Evolutionary conservation across 2,888 invertebrate species (phyloP).

Genomic region (Cremastobaeus sp.): DNA sequence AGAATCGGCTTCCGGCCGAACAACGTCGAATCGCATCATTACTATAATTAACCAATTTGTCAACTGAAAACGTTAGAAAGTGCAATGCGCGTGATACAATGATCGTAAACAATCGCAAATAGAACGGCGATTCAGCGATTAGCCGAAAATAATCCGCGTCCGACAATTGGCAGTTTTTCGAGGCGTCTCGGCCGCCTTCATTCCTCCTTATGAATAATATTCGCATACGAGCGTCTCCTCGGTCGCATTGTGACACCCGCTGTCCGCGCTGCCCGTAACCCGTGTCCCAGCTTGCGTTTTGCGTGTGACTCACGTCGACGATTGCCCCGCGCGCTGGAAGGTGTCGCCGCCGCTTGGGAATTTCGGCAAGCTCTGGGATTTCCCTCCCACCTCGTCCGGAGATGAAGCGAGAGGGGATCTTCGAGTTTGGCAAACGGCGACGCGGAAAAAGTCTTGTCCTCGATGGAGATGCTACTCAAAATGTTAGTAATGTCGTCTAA

Average conservation of each 20-base stretch:
- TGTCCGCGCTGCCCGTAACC: slow-evolving; percentile 22
- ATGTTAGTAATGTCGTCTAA: slow-evolving; percentile 33
- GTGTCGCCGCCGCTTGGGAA: slow-evolving; percentile 76
- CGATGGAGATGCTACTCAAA: slow-evolving; percentile 61
- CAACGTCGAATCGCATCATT: too few species aligned
- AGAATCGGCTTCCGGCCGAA: too few species aligned
- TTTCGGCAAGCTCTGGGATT: slow-evolving; percentile 73
- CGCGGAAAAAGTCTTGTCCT: slow-evolving; percentile 76
- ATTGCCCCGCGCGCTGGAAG: slow-evolving; percentile 67
- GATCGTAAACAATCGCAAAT: too few species aligned
- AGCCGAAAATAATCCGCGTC: too few species aligned
- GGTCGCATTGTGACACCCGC: slow-evolving; percentile 39
- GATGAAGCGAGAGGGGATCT: slow-evolving; percentile 24
- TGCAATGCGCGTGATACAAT: too few species aligned
- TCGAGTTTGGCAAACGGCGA: slow-evolving; percentile 60
- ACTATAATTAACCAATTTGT: too few species aligned
- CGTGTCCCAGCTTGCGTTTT: slow-evolving; percentile 38
- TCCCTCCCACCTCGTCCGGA: slow-evolving; percentile 64
- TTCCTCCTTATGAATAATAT: slow-evolving; percentile 50
- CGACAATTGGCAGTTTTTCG: slow-evolving; percentile 9
- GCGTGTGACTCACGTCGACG: slow-evolving; percentile 73
- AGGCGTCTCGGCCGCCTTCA: slow-evolving; percentile 15
- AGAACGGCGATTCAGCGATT: neutral
- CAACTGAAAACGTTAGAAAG: too few species aligned
- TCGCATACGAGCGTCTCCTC: slow-evolving; percentile 42